phyloP scores from a whole-genome alignment of 2,113 vertebrate species.

The Ptilonorhynchus violaceus region DNA sequence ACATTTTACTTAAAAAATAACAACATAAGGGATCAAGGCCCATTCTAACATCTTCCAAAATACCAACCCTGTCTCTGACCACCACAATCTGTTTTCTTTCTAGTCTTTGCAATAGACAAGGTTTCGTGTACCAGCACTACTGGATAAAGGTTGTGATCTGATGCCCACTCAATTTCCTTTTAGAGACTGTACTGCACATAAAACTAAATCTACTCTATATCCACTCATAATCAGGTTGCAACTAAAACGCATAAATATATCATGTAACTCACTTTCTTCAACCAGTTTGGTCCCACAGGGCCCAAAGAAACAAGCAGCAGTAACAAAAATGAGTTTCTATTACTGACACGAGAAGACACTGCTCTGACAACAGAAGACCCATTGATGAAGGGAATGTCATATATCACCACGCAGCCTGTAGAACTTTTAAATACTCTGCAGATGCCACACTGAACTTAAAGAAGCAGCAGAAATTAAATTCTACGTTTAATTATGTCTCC shows the following conservation, averaged over 20 bases:
- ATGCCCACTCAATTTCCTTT: background rate
- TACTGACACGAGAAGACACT: background rate
- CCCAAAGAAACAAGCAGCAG: background rate
- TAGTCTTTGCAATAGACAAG: background rate
- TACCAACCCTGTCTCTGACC: background rate
- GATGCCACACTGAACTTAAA: background rate
- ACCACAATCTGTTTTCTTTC: background rate
- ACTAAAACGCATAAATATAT: background rate
- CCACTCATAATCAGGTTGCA: background rate
- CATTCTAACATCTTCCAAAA: background rate
- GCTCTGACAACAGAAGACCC: background rate
- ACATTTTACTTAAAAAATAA: background rate
- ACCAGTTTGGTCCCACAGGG: background rate
- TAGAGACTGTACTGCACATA: background rate
- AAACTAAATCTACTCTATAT: background rate
- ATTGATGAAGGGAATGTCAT: background rate
- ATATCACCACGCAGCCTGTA: background rate
- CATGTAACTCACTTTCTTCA: background rate
- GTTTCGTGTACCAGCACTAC: background rate
- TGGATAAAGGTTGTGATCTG: background rate
- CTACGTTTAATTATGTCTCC: background rate
- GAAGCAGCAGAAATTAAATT: background rate
- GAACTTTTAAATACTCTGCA: background rate
- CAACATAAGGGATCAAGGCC: rapidly evolving
- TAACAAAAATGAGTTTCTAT: background rate